Percentiles rank a stretch among this genome's conserved stretches.
Conservation (phyloP, 2,113 vertebrate genomes). For the Pomatorhinus ruficollis region DNA sequence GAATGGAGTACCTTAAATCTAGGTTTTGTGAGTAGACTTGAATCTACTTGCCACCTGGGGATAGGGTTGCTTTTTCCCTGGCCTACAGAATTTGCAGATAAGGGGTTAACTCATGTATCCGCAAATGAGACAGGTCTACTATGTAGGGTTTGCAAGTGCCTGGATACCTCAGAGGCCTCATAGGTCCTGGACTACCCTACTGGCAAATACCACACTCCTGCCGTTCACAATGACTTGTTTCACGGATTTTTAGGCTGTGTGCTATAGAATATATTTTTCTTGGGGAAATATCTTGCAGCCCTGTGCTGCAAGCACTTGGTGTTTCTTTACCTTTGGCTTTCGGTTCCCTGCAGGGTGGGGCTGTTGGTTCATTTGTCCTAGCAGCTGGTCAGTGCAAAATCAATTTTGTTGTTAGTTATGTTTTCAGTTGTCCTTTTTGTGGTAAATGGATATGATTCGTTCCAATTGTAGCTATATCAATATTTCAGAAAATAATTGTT, state of each 20-base stretch:
- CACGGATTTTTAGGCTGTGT: not conserved
- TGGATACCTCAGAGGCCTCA: not conserved
- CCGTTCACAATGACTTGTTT: not conserved
- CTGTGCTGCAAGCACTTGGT: not conserved
- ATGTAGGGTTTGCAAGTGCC: not conserved
- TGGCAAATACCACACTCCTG: not conserved
- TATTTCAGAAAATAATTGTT: too few species aligned
- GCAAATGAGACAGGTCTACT: not conserved
- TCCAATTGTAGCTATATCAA: too few species aligned
- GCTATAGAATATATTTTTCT: not conserved
- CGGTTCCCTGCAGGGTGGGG: not conserved
- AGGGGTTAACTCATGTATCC: not conserved
- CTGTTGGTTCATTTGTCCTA: not conserved
- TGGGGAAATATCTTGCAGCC: not conserved
- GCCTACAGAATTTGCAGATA: not conserved
- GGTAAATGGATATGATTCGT: too few species aligned
- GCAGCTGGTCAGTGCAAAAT: not conserved
- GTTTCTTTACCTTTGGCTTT: not conserved
- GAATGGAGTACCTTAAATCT: not conserved
- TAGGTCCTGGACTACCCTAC: not conserved
- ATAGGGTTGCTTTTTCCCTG: not conserved
- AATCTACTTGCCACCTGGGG: not conserved
- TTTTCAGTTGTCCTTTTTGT: not conserved
- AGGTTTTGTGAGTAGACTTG: not conserved
- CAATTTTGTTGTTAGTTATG: not conserved